These are phyloP conservation scores for Ormyrus labotus DNA, from an alignment of 2,888 invertebrate genomes.

Conservation along the genomic window DNA sequence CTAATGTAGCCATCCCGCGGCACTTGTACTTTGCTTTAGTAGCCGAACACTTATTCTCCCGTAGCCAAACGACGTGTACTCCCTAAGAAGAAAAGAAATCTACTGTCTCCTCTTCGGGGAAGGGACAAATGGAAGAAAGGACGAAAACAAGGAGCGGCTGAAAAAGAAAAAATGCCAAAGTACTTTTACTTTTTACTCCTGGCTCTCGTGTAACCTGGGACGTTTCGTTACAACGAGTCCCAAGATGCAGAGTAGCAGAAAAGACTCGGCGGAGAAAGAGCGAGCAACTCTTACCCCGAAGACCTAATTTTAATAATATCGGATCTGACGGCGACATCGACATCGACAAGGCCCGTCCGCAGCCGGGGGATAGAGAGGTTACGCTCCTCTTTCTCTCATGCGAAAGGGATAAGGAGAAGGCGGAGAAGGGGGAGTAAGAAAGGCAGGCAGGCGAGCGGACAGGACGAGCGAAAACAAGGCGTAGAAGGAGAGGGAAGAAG, in stretches of 20 bases:
- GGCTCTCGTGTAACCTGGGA: constrained; percentile 27
- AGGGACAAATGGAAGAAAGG: constrained; percentile 20
- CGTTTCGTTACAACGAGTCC: background rate
- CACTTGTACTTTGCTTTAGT: too few relatives aligned
- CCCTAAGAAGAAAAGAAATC: background rate
- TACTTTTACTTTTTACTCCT: constrained; percentile 40
- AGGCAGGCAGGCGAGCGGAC: constrained; percentile 59
- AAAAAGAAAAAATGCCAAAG: background rate
- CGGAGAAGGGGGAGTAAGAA: constrained; percentile 11
- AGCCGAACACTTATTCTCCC: too few relatives aligned
- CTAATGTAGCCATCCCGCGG: too few relatives aligned
- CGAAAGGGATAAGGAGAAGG: background rate
- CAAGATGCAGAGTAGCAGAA: background rate
- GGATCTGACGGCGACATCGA: constrained; percentile 56
- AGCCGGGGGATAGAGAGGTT: constrained; percentile 56
- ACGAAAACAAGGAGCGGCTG: background rate
- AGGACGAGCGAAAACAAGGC: constrained; percentile 27
- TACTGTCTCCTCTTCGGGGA: background rate
- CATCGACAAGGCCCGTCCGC: constrained; percentile 34
- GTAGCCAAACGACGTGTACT: background rate
- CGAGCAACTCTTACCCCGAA: constrained; percentile 44
- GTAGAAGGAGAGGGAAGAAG: constrained; percentile 61
- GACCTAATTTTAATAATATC: constrained; percentile 63
- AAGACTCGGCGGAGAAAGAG: background rate
- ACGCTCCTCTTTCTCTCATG: constrained; percentile 24